Evolutionary conservation across 2,113 vertebrate species (phyloP).

Genomic region (Piaya cayana): DNA sequence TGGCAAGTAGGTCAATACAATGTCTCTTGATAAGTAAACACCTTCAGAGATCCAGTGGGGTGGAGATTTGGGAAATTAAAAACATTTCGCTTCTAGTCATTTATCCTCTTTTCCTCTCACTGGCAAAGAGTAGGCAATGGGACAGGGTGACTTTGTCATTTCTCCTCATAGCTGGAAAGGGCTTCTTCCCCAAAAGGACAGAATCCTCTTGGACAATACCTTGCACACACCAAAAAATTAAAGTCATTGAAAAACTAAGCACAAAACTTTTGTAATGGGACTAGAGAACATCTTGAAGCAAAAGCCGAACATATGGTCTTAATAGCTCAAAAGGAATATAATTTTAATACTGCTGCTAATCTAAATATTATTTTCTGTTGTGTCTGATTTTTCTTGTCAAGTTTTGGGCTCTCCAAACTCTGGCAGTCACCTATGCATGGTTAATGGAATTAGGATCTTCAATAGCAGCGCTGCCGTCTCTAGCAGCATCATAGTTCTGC

Average conservation of each 20-base stretch:
- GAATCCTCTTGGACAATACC: background rate
- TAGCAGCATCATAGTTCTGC: background rate
- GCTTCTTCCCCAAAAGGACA: background rate
- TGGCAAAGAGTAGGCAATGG: background rate
- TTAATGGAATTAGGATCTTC: background rate
- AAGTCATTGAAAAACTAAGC: background rate
- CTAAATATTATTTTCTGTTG: background rate
- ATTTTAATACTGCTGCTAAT: background rate
- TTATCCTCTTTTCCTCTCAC: background rate
- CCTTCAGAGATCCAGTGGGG: background rate
- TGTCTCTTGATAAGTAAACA: background rate
- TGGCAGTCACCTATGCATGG: background rate
- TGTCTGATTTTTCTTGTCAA: background rate
- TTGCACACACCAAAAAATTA: background rate
- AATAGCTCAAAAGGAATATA: background rate
- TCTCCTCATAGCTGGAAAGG: background rate
- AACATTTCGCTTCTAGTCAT: background rate
- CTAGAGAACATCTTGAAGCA: background rate
- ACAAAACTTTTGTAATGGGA: background rate
- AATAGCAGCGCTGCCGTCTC: rapidly evolving
- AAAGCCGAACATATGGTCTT: background rate
- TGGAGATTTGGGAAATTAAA: background rate
- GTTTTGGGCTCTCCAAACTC: background rate
- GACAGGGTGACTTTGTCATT: background rate
- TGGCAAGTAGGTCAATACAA: background rate